Base-by-base conservation (phyloP, 2,113 vertebrate species). In the Gallinago undulata region DNA sequence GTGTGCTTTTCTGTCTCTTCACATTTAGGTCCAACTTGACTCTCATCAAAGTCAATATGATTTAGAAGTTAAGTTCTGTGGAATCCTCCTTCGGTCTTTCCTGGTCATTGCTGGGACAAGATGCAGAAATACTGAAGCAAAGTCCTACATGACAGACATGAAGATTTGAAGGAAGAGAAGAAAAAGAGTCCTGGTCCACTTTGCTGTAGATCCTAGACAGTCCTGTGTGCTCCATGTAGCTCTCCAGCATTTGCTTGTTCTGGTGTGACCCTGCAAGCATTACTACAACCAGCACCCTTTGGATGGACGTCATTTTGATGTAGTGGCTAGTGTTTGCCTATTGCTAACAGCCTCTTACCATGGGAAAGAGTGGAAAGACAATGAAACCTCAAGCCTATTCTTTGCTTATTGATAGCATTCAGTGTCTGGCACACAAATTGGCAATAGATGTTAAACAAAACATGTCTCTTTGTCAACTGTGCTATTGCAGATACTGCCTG, bases 401-500 rank as follows among this genome's bases (percentile, higher is more conserved):
- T 63, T 63, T 63, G 18, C 18, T 37, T 9, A 37, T 35, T 37
- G 41, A 21, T 56, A 25, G 12, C 11, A 25, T 70, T 63, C 48
- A 50, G 48, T 30, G 33, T 37, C 33, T 60, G 69, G 31, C 35
- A 33, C 25, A 35, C 12, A 56, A 57, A 70, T 16, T 43, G 41
- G 41, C 41, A 43, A 43, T 1, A 41, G 11, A 21, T 51, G 11
- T n/a, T 56, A 74, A 45, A 13, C 23, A 37, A 66, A 82, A 78
- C 0, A 0, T 4, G 4, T 37, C 13, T 22, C 37, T 87, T 19
- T 56, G 7, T 27, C 31, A 41, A 21, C 18, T 41, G 15, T 19
- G 6, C 21, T 60, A 28, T 4, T 60, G 33, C 12, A 66, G 62
- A 70, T 43, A 53, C 18, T 31, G 1, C 64, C 66, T 31, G 39